A percentile compares a stretch with the other conserved stretches of the same genome.
These are phyloP conservation scores for Excalfactoria chinensis DNA, from an alignment of 2,113 vertebrate genomes.

Conservation along the genomic window DNA sequence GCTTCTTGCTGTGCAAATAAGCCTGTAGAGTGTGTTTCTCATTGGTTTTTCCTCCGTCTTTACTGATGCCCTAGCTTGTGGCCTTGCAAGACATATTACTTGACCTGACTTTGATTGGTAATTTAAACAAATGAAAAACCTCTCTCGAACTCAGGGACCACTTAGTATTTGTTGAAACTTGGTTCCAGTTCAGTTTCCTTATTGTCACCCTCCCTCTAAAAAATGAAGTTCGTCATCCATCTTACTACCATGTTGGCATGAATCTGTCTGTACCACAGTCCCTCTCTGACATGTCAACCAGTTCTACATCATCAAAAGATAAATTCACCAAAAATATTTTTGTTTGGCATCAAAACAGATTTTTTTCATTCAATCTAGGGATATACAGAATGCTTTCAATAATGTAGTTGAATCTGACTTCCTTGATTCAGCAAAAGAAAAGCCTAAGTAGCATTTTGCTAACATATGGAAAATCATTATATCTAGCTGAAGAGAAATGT, in stretches of 20 bases:
- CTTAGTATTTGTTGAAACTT: not conserved
- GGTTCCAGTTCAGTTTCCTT: not conserved
- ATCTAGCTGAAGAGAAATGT: not conserved
- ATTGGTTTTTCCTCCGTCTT: not conserved
- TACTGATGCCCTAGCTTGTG: not conserved
- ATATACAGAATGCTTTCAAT: not conserved
- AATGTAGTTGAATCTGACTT: not conserved
- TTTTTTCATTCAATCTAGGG: not conserved
- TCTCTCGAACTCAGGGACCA: not conserved
- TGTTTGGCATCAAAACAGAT: not conserved
- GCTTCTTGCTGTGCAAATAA: not conserved
- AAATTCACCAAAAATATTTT: rapidly evolving
- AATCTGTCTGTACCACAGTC: not conserved
- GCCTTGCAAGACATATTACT: not conserved
- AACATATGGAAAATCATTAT: not conserved
- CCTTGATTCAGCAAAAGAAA: not conserved
- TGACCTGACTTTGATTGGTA: not conserved
- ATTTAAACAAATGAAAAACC: not conserved
- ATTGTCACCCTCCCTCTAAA: not conserved
- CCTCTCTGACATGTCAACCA: not conserved
- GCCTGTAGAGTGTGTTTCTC: not conserved
- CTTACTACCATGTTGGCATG: not conserved
- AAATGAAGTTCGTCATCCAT: not conserved
- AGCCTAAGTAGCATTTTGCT: not conserved
- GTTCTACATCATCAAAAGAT: rapidly evolving